Evolutionary conservation across 2,797 vertebrate species (phyloP).

Genomic region (Pseudochirops cupreus): DNA sequence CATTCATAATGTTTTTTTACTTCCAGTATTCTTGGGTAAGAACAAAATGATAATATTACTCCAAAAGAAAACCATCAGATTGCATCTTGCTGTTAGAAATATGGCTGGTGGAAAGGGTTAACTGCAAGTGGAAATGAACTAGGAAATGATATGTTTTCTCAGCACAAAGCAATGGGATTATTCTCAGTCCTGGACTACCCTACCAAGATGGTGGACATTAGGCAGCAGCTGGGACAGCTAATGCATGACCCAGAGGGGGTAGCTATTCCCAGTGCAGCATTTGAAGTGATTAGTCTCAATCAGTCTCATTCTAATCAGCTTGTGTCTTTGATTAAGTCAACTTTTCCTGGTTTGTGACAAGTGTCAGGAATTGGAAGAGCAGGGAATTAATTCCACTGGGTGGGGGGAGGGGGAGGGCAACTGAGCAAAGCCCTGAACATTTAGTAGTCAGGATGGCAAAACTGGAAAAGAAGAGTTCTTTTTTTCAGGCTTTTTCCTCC

Average conservation of each 20-base stretch:
- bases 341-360: slow-evolving; percentile 71
- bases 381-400: slow-evolving; percentile 26
- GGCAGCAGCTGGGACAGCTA: slow-evolving; percentile 45
- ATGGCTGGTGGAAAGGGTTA: neutral
- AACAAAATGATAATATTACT: neutral
- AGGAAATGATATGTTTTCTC: neutral
- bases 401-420: slow-evolving; percentile 57
- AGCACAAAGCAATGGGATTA: slow-evolving; percentile 50
- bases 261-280: slow-evolving; percentile 63
- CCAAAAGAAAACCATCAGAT: neutral
- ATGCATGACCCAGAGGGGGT: slow-evolving; percentile 51
- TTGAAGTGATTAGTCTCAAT: slow-evolving; percentile 68
- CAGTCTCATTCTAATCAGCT: slow-evolving; percentile 68
- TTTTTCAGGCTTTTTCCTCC: neutral
- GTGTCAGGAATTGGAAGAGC: slow-evolving; percentile 69
- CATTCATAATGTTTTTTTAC: neutral
- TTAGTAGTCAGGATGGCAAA: neutral
- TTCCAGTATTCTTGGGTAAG: neutral
- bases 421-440: slow-evolving; percentile 4
- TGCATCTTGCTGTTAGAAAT: neutral
- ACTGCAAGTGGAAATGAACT: neutral
- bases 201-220: slow-evolving; percentile 41
- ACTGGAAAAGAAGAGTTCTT: neutral
- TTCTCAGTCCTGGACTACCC: slow-evolving; percentile 31
- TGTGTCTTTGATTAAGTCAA: slow-evolving; percentile 76